Evolutionary conservation across 2,113 vertebrate genomes (phyloP).

Genomic region (Zosterops pallidus): DNA sequence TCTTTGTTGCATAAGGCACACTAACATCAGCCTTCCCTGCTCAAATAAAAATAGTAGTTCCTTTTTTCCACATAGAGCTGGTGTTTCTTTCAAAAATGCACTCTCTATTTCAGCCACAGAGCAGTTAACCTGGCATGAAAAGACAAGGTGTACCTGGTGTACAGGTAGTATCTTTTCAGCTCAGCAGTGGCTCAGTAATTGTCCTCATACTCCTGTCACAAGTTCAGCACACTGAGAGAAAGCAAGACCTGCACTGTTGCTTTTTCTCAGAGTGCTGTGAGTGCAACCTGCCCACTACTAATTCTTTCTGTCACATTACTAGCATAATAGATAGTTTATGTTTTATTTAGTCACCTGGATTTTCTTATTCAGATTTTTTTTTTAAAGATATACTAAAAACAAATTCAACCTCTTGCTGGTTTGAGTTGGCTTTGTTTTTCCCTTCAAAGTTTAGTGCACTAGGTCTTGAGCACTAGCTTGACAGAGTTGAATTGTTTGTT

Average conservation of each 20-base stretch:
- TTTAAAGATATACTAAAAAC: background rate
- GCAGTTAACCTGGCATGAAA: background rate
- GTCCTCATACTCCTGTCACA: background rate
- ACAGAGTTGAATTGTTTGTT: constrained; percentile 4
- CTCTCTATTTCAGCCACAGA: background rate
- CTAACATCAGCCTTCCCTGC: background rate
- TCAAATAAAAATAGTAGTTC: background rate
- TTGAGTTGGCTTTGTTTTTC: background rate
- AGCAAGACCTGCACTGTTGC: rapidly evolving
- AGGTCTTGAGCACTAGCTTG: background rate
- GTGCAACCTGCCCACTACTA: background rate
- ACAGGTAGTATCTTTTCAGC: background rate
- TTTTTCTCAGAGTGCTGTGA: background rate
- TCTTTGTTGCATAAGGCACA: background rate
- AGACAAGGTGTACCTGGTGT: background rate
- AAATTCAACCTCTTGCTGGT: background rate
- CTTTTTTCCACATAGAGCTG: background rate
- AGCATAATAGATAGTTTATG: background rate
- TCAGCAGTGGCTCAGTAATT: background rate
- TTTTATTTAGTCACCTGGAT: background rate
- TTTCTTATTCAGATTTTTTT: background rate
- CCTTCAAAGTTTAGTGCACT: background rate
- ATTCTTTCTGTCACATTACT: background rate
- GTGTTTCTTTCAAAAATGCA: background rate
- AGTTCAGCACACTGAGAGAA: background rate